A percentile compares a stretch with the other conserved stretches of the same genome.
Conservation (phyloP, 2,797 vertebrate species). For the Halcyon badia region DNA sequence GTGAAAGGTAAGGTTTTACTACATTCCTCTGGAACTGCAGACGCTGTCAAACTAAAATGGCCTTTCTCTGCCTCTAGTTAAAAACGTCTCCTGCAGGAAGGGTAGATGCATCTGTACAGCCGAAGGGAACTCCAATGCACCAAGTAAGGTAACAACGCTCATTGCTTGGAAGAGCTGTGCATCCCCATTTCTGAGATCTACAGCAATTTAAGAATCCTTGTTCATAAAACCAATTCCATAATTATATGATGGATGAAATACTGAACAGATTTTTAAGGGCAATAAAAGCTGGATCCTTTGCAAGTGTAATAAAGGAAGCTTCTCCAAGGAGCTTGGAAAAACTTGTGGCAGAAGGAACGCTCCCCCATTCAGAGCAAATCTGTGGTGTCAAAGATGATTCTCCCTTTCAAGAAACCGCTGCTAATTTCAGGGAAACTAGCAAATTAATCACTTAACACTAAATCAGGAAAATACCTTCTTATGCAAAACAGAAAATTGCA, state of each 20-base stretch:
- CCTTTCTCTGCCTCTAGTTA: not conserved
- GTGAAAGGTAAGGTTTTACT: not conserved
- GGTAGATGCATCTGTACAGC: not conserved
- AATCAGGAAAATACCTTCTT: not conserved
- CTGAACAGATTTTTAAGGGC: not conserved
- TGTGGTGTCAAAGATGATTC: not conserved
- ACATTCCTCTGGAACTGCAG: not conserved
- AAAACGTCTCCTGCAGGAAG: not conserved
- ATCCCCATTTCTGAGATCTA: not conserved
- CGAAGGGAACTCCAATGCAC: not conserved
- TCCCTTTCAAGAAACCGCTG: not conserved
- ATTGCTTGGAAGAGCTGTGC: not conserved
- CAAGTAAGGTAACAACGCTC: not conserved
- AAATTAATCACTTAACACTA: not conserved
- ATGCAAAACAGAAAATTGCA: not conserved
- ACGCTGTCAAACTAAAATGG: not conserved
- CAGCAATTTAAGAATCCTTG: not conserved
- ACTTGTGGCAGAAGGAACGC: not conserved
- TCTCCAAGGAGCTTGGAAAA: not conserved
- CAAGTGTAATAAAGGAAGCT: not conserved
- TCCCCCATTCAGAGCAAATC: not conserved
- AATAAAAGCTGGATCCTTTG: not conserved
- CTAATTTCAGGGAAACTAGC: not conserved
- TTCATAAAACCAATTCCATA: not conserved
- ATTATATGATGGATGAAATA: not conserved